Evolutionary conservation across 2,888 invertebrate genomes (phyloP), one percentile per base, ranked within the genome.

Genomic region (Spatulosminthurus flaviceps): DNA sequence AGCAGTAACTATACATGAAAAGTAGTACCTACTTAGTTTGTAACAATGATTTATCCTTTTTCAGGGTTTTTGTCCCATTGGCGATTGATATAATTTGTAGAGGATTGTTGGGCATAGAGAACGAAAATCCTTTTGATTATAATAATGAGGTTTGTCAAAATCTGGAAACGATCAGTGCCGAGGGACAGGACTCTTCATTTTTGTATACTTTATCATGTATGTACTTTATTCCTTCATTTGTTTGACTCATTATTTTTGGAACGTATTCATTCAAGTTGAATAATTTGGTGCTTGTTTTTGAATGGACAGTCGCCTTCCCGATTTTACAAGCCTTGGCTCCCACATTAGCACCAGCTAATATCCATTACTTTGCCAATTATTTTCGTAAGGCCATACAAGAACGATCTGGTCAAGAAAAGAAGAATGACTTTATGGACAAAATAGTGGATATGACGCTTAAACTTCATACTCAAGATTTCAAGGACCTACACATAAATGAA

Each of bases 191-290:
- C 4, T 61, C 69, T 26, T 78, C 70, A 64, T 67, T 81, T n/a
- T 41, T 85, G 71, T 83, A 80, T 61, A 79, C 80, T 34, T 78
- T 83, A 26, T 79, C 85, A 61, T 78, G 85, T 85, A 82, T 81
- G 82, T 72, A 4, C 16, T 11, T 51, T 4, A 51, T 51, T n/a
- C n/a, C n/a, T n/a, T n/a, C n/a, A n/a, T n/a, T n/a, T n/a, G n/a
- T n/a, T n/a, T n/a, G n/a, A n/a, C n/a, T n/a, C n/a, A n/a, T n/a
- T n/a, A n/a, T n/a, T 21, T 34, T 34, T 34, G 4, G 34, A 34
- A 4, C 34, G 34, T 7, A 7, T 34, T 34, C 4, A 34, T 9
- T 34, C 34, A 34, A 34, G n/a, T n/a, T n/a, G n/a, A n/a, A n/a
- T n/a, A n/a, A n/a, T n/a, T n/a, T 34, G 9, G 4, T 34, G 4